Percentiles rank a stretch among this genome's conserved stretches.
These are phyloP conservation scores for Lineus longissimus DNA, from an alignment of 1,140 invertebrate species.

Conservation along the genomic window DNA sequence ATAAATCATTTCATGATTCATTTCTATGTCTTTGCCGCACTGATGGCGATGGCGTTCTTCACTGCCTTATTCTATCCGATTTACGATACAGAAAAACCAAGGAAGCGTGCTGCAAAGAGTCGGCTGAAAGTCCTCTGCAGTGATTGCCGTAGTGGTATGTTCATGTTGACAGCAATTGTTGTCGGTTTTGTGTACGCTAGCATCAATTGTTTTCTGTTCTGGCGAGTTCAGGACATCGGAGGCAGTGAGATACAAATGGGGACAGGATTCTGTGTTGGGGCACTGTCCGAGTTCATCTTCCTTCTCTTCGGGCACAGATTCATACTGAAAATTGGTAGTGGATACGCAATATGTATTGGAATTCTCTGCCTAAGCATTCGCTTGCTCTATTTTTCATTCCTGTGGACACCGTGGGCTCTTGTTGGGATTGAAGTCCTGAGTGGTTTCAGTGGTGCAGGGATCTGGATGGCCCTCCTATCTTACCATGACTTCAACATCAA, in stretches of 20 bases:
- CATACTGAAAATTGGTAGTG: constrained; percentile 34
- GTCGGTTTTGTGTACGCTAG: constrained; percentile 37
- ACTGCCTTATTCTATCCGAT: constrained; percentile 41
- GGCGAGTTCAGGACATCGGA: constrained; percentile 43
- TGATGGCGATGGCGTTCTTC: constrained; percentile 35
- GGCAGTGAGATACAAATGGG: constrained; percentile 40
- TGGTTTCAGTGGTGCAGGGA: constrained; percentile 41
- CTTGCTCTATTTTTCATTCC: constrained; percentile 38
- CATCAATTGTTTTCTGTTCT: constrained; percentile 46
- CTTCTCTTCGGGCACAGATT: constrained; percentile 35
- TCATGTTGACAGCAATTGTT: constrained; percentile 36
- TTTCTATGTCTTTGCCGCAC: constrained; percentile 41
- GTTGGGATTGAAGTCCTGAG: constrained; percentile 39
- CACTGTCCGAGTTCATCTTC: constrained; percentile 42
- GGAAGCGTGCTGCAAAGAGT: constrained; percentile 33
- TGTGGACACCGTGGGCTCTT: constrained; percentile 40
- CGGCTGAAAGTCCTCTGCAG: constrained; percentile 30
- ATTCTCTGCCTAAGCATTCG: constrained; percentile 31
- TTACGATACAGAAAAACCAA: constrained; percentile 27
- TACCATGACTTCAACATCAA: constrained; percentile 41
- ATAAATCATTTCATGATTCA: constrained; percentile 45
- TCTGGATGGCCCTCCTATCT: constrained; percentile 45
- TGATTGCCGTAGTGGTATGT: constrained; percentile 35
- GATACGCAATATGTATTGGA: constrained; percentile 29
- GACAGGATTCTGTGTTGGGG: constrained; percentile 32